A percentile compares a stretch with the other conserved stretches of the same genome.
Conservation (phyloP, 2,888 invertebrate species). For the Lordiphosa fenestrarum region DNA sequence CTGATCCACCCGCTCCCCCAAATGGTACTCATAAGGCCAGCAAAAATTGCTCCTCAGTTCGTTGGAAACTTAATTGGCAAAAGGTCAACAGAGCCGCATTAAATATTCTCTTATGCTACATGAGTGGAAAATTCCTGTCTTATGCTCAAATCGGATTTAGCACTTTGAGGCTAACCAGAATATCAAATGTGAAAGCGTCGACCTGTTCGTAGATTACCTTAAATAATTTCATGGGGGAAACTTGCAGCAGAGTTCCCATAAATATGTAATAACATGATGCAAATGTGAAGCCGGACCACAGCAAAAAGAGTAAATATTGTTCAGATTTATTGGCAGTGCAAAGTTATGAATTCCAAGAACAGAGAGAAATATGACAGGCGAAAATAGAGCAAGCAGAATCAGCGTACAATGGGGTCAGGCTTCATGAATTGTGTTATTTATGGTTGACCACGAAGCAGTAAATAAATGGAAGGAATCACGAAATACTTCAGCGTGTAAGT, state of each 20-base stretch:
- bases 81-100: constrained; percentile 37
- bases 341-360: constrained; percentile 38
- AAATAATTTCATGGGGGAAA: constrained; percentile 50
- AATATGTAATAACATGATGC: constrained; percentile 50
- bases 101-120: constrained; percentile 42
- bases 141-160: constrained; percentile 60
- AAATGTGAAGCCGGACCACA: constrained; percentile 20
- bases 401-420: too few relatives aligned
- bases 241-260: constrained; percentile 22
- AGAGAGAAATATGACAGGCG: constrained; percentile 27
- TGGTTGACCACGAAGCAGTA: too few relatives aligned
- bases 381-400: constrained; percentile 7
- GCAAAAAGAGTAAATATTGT: constrained; percentile 16
- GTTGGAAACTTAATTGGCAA: constrained; percentile 44
- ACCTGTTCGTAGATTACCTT: constrained; percentile 41
- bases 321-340: constrained; percentile 47
- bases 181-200: constrained; percentile 25
- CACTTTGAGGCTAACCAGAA: constrained; percentile 52
- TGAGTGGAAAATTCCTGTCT: constrained; percentile 24
- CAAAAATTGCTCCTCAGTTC: constrained; percentile 14
- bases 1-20: too few relatives aligned
- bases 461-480: too few relatives aligned
- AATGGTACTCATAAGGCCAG: too few relatives aligned
- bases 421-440: too few relatives aligned
- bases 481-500: too few relatives aligned